Conservation (phyloP, 2,888 invertebrate species). For the Camponotus fellah region DNA sequence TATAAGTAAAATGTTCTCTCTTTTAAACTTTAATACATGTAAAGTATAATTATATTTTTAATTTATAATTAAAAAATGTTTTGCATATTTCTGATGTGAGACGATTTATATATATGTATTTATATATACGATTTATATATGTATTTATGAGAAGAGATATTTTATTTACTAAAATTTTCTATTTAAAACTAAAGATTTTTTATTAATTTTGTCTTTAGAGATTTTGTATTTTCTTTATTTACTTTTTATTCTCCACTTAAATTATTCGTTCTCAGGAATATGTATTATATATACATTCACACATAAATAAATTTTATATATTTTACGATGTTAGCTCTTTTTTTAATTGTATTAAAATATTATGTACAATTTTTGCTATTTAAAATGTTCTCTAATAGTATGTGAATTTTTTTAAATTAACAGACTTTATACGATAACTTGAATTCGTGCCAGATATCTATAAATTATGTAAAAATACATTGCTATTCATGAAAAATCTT, state of each 20-base stretch:
- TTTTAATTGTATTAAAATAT: neutral
- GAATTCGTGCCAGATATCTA: neutral
- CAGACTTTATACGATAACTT: neutral
- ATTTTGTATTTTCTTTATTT: neutral
- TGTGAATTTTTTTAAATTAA: neutral
- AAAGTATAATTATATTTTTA: constrained; percentile 26
- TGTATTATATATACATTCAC: neutral
- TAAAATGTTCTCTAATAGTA: neutral
- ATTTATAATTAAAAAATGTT: constrained; percentile 27
- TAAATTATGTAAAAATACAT: constrained; percentile 14
- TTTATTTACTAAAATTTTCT: neutral
- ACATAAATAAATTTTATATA: neutral
- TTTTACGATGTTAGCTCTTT: neutral
- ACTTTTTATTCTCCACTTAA: neutral
- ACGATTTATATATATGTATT: neutral
- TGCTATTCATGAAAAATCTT: constrained; percentile 5
- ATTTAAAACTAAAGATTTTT: neutral
- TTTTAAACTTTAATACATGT: constrained; percentile 24
- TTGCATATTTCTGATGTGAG: neutral
- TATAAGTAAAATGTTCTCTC: neutral
- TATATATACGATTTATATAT: neutral
- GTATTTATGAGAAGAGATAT: neutral
- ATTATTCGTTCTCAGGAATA: neutral
- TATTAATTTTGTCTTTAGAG: neutral
- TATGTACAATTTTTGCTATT: neutral